A percentile compares a stretch with the other conserved stretches of the same genome.
These are phyloP conservation scores for Otolemur crassicaudatus DNA, from an alignment of 2,797 vertebrate genomes.

Conservation along the genomic window DNA sequence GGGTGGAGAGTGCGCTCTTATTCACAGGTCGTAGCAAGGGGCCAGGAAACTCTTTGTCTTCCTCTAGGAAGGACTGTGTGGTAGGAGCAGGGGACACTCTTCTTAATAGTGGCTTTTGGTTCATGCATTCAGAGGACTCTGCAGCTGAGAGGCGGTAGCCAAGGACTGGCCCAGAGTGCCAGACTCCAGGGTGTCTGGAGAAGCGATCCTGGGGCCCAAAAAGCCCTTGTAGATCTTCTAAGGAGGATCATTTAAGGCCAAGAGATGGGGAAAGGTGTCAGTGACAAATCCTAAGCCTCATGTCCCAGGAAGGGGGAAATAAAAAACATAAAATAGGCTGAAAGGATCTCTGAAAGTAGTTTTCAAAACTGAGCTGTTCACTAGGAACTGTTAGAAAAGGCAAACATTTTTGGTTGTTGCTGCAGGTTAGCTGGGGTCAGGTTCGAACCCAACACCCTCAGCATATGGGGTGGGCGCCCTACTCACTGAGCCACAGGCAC, in stretches of 20 bases:
- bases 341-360: background rate
- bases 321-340: background rate
- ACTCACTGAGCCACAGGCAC: too few species aligned
- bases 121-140: background rate
- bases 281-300: background rate
- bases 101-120: background rate
- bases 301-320: background rate
- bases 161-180: background rate
- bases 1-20: too few species aligned
- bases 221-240: too few species aligned
- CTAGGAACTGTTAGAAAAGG: background rate
- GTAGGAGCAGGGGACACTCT: fast-evolving
- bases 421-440: too few species aligned
- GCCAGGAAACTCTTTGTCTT: background rate
- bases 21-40: background rate
- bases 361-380: slow-evolving; percentile 13
- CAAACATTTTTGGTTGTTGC: background rate
- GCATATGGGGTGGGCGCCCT: too few species aligned
- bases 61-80: too few species aligned
- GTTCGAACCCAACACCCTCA: too few species aligned
- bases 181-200: background rate
- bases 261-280: background rate
- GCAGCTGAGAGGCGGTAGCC: background rate
- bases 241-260: background rate
- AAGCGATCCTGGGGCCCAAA: background rate